These are phyloP conservation scores for Gryon sp. DNA, from an alignment of 1,140 invertebrate species.

Conservation along the genomic window DNA sequence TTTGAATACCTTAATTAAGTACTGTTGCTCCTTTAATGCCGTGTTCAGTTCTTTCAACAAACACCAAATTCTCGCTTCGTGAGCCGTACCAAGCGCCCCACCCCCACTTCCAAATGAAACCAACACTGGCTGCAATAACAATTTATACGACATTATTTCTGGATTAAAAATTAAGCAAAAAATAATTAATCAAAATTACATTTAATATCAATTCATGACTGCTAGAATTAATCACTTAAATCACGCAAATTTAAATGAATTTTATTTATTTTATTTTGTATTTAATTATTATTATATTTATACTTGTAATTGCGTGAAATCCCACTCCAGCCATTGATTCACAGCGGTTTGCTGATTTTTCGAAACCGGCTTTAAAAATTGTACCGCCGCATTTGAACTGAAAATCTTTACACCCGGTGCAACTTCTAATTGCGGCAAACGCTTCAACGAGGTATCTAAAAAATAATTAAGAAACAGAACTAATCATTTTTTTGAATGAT, in stretches of 20 bases:
- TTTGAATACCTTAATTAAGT: conserved; percentile 73
- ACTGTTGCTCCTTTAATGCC: conserved; percentile 70
- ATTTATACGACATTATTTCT: no score
- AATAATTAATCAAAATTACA: neutral
- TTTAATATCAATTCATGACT: no score
- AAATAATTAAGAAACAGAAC: conserved; percentile 49
- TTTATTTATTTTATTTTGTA: neutral
- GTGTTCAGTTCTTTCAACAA: conserved; percentile 71
- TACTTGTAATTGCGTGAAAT: conserved; percentile 84
- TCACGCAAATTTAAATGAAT: no score
- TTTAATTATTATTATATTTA: conserved; percentile 67
- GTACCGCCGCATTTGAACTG: conserved; percentile 80
- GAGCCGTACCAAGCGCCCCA: conserved; percentile 65
- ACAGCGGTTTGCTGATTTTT: conserved; percentile 72
- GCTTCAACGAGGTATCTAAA: conserved; percentile 68
- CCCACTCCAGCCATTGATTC: conserved; percentile 88
- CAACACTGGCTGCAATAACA: conserved; percentile 76
- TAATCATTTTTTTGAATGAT: conserved; percentile 27
- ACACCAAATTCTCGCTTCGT: conserved; percentile 71
- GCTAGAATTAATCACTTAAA: no score
- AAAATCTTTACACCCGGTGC: conserved; percentile 79
- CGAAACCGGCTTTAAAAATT: conserved; percentile 77
- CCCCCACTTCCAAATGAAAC: conserved; percentile 66
- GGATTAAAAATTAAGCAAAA: conserved; percentile 24
- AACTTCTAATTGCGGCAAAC: conserved; percentile 80